Evolutionary conservation across 2,113 vertebrate species (phyloP).

Genomic region (Semicossyphus pulcher): DNA sequence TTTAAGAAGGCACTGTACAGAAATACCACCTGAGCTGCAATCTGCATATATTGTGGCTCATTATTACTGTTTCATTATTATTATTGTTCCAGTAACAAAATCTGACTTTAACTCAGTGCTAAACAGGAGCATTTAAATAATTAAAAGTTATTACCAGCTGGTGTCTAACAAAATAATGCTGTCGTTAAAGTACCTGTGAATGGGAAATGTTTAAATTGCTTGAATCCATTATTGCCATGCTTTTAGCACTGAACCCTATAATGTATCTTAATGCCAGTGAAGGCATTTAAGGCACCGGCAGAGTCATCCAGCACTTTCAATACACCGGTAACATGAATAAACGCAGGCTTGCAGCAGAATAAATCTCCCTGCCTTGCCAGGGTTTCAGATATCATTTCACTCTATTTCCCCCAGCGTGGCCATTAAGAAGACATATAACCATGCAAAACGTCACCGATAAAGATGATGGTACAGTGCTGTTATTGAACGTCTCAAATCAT

Average conservation of each 20-base stretch:
- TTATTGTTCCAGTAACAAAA: neutral
- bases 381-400: constrained; percentile 45
- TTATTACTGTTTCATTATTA: neutral
- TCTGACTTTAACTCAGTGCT: neutral
- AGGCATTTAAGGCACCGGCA: constrained; percentile 24
- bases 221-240: neutral
- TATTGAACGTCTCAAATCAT: constrained; percentile 53
- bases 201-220: neutral
- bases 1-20: neutral
- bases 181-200: neutral
- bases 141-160: neutral
- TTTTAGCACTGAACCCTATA: constrained; percentile 13
- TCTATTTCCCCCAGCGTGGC: constrained; percentile 49
- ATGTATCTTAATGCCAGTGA: constrained; percentile 31
- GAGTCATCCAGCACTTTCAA: constrained; percentile 10
- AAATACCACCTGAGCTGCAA: neutral
- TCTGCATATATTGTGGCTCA: neutral
- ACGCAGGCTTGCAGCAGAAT: constrained; percentile 35
- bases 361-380: constrained; percentile 39
- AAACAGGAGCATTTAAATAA: constrained; percentile 6
- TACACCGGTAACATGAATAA: constrained; percentile 39
- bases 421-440: constrained; percentile 63
- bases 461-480: constrained; percentile 52
- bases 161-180: constrained; percentile 12
- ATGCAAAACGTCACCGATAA: constrained; percentile 55